phyloP scores from a whole-genome alignment of 2,797 vertebrate species.

The Nyctalus aviator region DNA sequence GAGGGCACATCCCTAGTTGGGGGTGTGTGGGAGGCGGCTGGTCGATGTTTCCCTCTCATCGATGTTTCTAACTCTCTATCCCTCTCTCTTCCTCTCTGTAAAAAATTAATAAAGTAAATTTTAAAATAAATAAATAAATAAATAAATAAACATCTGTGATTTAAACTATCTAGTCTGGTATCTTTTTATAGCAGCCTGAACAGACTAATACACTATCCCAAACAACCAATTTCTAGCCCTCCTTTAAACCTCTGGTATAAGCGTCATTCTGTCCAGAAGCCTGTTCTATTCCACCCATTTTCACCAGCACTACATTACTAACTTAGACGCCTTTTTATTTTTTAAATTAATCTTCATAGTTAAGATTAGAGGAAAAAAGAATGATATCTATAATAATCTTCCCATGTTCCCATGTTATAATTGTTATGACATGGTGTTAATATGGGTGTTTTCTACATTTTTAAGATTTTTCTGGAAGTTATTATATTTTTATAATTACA shows the following conservation, averaged over 20 bases:
- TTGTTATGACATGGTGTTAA: neutral
- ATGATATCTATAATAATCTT: no score
- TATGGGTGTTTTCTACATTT: neutral
- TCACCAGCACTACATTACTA: neutral
- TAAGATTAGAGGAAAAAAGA: no score
- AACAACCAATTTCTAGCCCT: neutral
- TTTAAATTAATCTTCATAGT: no score
- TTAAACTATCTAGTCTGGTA: neutral
- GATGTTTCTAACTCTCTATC: no score
- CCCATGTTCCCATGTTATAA: neutral
- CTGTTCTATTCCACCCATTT: neutral
- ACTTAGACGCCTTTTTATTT: neutral
- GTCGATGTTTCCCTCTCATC: no score
- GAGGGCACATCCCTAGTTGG: no score
- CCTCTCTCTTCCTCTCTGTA: no score
- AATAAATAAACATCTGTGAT: neutral
- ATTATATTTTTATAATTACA: constrained; percentile 1
- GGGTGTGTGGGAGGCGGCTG: no score
- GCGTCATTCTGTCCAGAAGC: neutral
- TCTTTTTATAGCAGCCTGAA: neutral
- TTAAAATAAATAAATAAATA: no score
- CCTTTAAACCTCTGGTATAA: neutral
- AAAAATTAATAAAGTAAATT: no score
- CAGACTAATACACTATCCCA: neutral
- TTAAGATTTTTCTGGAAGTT: neutral